Evolutionary conservation across 2,888 invertebrate genomes (phyloP), one percentile per base, ranked within the genome.

Genomic region (Lepidocyrtinus sp.): DNA sequence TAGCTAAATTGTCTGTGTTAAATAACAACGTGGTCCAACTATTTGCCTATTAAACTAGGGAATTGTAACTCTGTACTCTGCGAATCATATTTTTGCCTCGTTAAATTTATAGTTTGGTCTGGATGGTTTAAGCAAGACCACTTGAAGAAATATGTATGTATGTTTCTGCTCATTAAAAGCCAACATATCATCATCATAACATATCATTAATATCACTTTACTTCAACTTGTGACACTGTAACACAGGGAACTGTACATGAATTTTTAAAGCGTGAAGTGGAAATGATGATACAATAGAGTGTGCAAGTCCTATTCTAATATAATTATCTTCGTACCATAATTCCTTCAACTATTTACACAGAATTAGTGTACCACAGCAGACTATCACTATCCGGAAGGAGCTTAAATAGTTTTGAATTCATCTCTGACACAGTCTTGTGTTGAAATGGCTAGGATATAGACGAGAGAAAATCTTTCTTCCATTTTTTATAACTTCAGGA

Each of bases 201-300:
- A 36, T 12, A 12, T 36, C 36, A 36, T 36, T 36, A 36, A 36
- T 36, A 36, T 12, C 36, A 36, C 36, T 12, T 7, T 12, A 36
- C 36, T 36, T 36, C 12, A 36, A 12, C 12, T 36, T 12, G n/a
- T n/a, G n/a, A n/a, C 5, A n/a, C 55, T 65, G 27, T 12, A 36
- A 7, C 12, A 36, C 36, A 36, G 5, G 5, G 65, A 26, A 64
- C n/a, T 12, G 26, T 26, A 17, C 24, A 2, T 26, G 64, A 12
- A 7, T 17, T 5, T 45, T 69, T 45, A 55, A 24, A 55, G 69
- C 69, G 55, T 69, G 69, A 50, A 69, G 69, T 69, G 55, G 69
- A 69, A 69, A 69, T 55, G 69, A 69, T 69, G n/a, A 55, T 55
- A 69, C 15, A 69, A 46, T 21, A 22, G 63, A 63, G 25, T 36